Base-by-base conservation (phyloP, 2,113 vertebrate genomes). In the Desmodus rotundus region DNA sequence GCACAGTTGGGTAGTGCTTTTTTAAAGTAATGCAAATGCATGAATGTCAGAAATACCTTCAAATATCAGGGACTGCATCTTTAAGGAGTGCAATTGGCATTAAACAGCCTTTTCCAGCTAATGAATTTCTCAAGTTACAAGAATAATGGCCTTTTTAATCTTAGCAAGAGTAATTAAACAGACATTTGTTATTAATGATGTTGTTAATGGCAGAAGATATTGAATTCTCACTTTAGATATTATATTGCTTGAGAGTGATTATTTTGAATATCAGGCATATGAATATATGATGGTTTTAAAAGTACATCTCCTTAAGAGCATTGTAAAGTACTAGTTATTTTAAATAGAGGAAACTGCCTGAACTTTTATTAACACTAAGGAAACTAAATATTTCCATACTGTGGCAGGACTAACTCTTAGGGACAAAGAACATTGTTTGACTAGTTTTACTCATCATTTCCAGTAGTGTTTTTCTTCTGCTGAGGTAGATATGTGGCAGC, bases 121-220 rank as follows among this genome's bases (percentile, higher is more conserved):
- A 98, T 98, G 98, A 98, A 98, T 98, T 98, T 98, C 98, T 98
- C 95, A 97, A 98, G 96, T 98, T 98, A 97, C 96, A 98, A 98
- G 98, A 98, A 98, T 98, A 98, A 98, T 98, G 98, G 96, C 97
- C 97, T 98, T 98, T 98, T 98, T 98, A 98, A 98, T 98, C 98
- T 98, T 98, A 98, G 97, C 97, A 98, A 98, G 97, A 98, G 98
- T 98, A 98, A 98, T 98, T 99, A 98, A 98, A 98, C 96, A 98
- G 98, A 98, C 98, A 98, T 98, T 99, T 98, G 97, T 98, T 98
- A 98, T 98, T 98, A 98, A 98, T 98, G 98, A 98, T 98, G 97
- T 98, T 99, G 98, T 98, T 98, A 99, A 98, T 98, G 97, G 97
- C 96, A 98, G 96, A 87, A 98, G 98, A 98, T 98, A 98, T 95